A percentile compares a stretch with the other conserved stretches of the same genome.
phyloP scores from a whole-genome alignment of 2,113 vertebrate genomes.

The Cephalopterus ornatus region DNA sequence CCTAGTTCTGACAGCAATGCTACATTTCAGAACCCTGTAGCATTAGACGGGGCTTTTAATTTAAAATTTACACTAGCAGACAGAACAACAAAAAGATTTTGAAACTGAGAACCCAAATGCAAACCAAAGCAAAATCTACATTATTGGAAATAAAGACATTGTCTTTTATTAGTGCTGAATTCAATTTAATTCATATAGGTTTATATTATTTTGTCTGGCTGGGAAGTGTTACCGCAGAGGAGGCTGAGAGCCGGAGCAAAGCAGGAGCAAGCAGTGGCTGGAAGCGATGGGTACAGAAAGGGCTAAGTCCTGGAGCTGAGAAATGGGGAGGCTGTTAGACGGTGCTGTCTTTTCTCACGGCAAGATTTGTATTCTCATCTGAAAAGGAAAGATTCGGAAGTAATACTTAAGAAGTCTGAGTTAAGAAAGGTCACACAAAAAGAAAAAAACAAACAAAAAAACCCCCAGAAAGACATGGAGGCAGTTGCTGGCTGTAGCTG shows the following conservation, averaged over 20 bases:
- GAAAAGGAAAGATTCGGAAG: not conserved
- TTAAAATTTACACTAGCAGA: not conserved
- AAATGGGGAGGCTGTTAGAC: accelerated
- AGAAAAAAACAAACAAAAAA: not conserved
- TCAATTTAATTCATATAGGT: accelerated
- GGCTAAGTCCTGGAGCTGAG: not conserved
- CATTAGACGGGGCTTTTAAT: not conserved
- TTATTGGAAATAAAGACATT: not conserved
- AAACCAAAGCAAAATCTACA: not conserved
- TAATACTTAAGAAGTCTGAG: not conserved
- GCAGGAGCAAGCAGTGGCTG: not conserved
- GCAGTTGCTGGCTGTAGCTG: not conserved
- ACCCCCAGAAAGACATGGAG: accelerated
- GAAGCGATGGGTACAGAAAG: not conserved
- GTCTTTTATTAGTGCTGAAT: not conserved
- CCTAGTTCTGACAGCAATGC: not conserved
- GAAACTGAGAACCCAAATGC: not conserved
- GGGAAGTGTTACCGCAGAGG: not conserved
- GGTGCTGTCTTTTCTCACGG: not conserved
- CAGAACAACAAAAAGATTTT: not conserved
- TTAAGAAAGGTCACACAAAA: not conserved
- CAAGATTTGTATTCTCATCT: not conserved
- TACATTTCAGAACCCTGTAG: not conserved
- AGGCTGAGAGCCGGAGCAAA: not conserved
- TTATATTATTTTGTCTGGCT: no score